Conservation (phyloP, 1,140 invertebrate species). For the Reticulitermes speratus region DNA sequence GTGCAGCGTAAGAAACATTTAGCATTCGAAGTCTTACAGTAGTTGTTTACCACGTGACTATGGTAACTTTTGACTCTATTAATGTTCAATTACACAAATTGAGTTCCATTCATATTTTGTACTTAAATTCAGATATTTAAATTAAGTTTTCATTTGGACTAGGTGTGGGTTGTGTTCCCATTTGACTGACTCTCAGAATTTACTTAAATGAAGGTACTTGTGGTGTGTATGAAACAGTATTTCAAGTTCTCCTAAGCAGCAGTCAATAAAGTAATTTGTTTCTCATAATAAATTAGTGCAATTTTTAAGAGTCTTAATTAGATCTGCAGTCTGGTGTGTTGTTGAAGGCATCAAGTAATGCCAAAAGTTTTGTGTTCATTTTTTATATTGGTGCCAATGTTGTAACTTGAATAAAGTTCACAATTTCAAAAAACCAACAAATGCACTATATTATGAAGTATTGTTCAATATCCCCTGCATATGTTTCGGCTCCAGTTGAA, state of each 20-base stretch:
- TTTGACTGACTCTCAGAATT: constrained; percentile 28
- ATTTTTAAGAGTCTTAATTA: background rate
- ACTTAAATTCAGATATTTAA: background rate
- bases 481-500: no score
- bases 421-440: no score
- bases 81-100: background rate
- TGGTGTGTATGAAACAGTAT: constrained; percentile 17
- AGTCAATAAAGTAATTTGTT: background rate
- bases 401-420: background rate
- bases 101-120: background rate
- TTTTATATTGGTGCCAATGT: constrained; percentile 25
- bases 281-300: constrained; percentile 21
- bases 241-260: background rate
- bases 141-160: background rate
- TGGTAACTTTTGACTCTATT: background rate
- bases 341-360: background rate
- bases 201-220: constrained; percentile 22
- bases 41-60: background rate
- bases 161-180: background rate
- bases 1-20: background rate
- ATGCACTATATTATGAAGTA: no score
- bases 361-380: background rate
- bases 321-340: background rate
- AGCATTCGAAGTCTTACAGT: background rate
- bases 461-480: no score